Evolutionary conservation across 2,888 invertebrate genomes (phyloP).

Genomic region (Tryphoninae sp.): DNA sequence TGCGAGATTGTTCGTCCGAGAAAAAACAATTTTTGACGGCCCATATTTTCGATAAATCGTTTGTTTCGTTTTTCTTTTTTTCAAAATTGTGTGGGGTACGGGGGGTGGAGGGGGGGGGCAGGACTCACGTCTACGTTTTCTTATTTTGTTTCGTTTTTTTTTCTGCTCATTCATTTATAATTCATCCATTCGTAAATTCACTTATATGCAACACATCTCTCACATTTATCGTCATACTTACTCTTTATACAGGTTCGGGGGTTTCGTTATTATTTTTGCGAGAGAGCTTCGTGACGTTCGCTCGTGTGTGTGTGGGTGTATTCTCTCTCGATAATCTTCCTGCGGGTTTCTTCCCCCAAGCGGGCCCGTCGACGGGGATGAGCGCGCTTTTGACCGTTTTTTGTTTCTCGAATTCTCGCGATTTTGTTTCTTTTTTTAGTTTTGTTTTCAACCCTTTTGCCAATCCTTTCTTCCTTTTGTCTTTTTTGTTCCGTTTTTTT

Average conservation of each 20-base stretch:
- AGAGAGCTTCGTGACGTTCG: slow-evolving; percentile 68
- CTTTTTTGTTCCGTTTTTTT: slow-evolving; percentile 45
- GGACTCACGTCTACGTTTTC: slow-evolving; percentile 52
- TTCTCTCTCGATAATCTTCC: slow-evolving; percentile 31
- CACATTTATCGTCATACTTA: slow-evolving; percentile 74
- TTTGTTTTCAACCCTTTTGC: background rate
- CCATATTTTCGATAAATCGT: slow-evolving; percentile 43
- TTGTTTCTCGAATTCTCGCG: slow-evolving; percentile 54
- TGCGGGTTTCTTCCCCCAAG: slow-evolving; percentile 43
- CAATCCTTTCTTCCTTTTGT: slow-evolving; percentile 20
- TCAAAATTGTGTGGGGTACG: background rate
- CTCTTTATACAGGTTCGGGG: slow-evolving; percentile 79
- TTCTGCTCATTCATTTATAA: slow-evolving; percentile 66
- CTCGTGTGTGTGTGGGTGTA: slow-evolving; percentile 43
- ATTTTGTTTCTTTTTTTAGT: slow-evolving; percentile 58
- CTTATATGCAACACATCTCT: slow-evolving; percentile 61
- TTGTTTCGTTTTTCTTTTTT: slow-evolving; percentile 19
- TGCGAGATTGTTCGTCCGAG: slow-evolving; percentile 47
- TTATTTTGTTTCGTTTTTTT: slow-evolving; percentile 65
- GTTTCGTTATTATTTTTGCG: slow-evolving; percentile 69
- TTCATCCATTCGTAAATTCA: slow-evolving; percentile 65
- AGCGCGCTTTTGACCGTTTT: slow-evolving; percentile 31
- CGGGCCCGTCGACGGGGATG: slow-evolving; percentile 51
- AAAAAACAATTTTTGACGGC: slow-evolving; percentile 48
- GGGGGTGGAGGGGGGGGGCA: slow-evolving; percentile 2